These are phyloP conservation scores for Tapirus indicus DNA, from an alignment of 2,797 vertebrate species.

Conservation along the genomic window DNA sequence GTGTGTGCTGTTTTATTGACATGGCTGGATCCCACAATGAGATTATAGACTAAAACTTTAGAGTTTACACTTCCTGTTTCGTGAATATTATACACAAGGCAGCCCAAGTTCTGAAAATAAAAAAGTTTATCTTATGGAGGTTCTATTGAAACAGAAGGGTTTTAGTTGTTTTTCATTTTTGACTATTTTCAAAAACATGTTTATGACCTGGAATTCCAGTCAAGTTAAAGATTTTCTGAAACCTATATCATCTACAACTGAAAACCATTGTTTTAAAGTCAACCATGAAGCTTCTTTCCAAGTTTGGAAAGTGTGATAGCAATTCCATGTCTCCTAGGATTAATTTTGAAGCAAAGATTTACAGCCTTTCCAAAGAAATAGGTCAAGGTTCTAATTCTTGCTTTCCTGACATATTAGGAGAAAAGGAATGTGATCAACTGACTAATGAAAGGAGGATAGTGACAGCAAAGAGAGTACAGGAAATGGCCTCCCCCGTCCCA, in stretches of 20 bases:
- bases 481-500: background rate
- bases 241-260: background rate
- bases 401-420: background rate
- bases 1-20: background rate
- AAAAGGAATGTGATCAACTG: background rate
- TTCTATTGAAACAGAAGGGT: background rate
- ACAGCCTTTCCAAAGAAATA: constrained; percentile 14
- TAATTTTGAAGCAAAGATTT: background rate
- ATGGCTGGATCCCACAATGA: background rate
- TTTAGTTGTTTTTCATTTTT: background rate
- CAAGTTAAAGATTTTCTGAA: background rate
- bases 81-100: background rate
- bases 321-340: background rate
- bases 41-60: background rate
- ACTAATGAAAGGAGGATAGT: background rate
- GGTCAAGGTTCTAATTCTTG: background rate
- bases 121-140: background rate
- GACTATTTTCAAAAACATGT: background rate
- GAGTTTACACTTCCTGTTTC: background rate
- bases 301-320: background rate
- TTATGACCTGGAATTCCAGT: background rate
- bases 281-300: background rate
- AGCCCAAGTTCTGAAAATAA: background rate
- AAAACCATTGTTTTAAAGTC: constrained; percentile 12
- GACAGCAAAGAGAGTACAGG: background rate